Percentiles rank a stretch among this genome's conserved stretches.
phyloP scores from a whole-genome alignment of 2,113 vertebrate species.

The Spilogale gracilis region DNA sequence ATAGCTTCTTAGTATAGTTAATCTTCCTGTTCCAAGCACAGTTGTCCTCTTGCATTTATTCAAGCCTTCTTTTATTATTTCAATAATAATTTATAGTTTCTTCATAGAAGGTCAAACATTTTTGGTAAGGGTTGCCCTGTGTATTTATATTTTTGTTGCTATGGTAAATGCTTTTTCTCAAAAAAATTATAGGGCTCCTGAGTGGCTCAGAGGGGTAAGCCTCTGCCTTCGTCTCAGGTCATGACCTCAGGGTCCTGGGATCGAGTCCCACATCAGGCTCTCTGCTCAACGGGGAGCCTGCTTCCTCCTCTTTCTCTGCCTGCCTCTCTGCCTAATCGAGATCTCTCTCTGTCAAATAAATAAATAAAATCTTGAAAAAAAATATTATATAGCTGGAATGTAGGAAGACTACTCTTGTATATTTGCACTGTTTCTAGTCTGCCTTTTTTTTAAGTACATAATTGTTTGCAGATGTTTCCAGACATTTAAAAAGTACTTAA shows the following conservation, averaged over 20 bases:
- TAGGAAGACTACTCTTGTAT: conserved; percentile 14
- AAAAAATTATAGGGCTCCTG: neutral
- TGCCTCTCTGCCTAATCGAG: too few relatives aligned
- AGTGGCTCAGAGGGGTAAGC: too few relatives aligned
- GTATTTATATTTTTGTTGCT: neutral
- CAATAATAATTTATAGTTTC: neutral
- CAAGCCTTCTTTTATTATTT: neutral
- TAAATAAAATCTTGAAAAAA: neutral
- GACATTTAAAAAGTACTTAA: neutral
- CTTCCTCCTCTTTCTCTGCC: too few relatives aligned
- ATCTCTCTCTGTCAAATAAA: too few relatives aligned
- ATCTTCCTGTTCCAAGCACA: neutral
- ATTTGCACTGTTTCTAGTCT: neutral
- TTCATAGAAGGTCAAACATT: neutral
- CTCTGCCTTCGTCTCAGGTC: too few relatives aligned
- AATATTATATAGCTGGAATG: neutral
- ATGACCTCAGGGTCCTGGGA: too few relatives aligned
- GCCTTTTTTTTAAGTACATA: neutral
- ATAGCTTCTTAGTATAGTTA: neutral
- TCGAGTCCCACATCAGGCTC: too few relatives aligned
- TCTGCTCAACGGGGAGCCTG: too few relatives aligned
- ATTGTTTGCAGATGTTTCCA: conserved; percentile 16
- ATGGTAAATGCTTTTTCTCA: conserved; percentile 13
- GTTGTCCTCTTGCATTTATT: neutral
- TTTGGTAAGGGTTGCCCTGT: neutral